These are phyloP conservation scores for Crematogaster levior DNA, from an alignment of 2,888 invertebrate genomes.

Conservation along the genomic window DNA sequence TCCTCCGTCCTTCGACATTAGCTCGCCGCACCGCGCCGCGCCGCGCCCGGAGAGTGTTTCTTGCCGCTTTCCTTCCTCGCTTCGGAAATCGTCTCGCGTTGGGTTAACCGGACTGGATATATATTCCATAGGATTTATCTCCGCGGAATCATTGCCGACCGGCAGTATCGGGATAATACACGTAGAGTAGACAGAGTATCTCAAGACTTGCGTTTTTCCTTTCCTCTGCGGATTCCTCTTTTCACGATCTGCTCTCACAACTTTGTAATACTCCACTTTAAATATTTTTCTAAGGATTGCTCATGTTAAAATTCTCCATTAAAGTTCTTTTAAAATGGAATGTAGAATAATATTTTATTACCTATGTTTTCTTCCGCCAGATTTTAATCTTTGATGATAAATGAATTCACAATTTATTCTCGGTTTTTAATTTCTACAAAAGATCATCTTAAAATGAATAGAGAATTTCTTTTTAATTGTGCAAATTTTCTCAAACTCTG, in stretches of 20 bases:
- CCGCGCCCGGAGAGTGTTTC: constrained; percentile 27
- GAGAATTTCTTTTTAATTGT: background rate
- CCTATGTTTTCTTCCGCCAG: background rate
- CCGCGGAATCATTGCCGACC: constrained; percentile 37
- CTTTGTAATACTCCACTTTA: constrained; percentile 22
- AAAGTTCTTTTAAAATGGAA: constrained; percentile 2
- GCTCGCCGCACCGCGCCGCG: background rate
- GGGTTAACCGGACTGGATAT: constrained; percentile 44
- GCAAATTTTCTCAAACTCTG: background rate
- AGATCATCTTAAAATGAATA: background rate
- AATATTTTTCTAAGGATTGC: constrained; percentile 29
- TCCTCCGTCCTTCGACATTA: background rate
- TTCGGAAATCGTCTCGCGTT: constrained; percentile 49
- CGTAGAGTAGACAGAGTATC: background rate
- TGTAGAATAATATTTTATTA: constrained; percentile 27
- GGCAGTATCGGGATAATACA: constrained; percentile 30
- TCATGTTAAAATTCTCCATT: constrained; percentile 24
- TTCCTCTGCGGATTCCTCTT: background rate
- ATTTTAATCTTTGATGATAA: constrained; percentile 20
- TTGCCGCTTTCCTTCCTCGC: constrained; percentile 45
- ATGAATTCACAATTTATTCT: background rate
- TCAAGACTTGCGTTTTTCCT: constrained; percentile 18
- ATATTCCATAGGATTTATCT: constrained; percentile 45
- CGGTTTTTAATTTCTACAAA: background rate
- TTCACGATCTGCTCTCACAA: background rate